Evolutionary conservation across 2,797 vertebrate genomes (phyloP).

Genomic region (Malacoctenus gilli): DNA sequence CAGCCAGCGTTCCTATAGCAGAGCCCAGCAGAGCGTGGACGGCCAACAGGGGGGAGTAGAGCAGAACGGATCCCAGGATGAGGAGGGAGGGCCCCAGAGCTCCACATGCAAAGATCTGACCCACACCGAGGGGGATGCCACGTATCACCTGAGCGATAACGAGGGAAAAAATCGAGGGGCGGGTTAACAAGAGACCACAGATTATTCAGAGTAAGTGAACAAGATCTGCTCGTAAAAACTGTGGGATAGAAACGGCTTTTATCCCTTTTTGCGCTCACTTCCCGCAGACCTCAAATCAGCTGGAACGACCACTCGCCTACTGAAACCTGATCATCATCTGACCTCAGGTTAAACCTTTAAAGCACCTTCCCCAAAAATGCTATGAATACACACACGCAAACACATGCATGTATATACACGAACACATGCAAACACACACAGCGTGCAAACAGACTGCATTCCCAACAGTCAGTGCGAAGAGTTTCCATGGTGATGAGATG

Average conservation of each 20-base stretch:
- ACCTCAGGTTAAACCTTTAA: no score
- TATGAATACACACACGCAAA: no score
- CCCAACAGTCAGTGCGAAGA: constrained; percentile 24
- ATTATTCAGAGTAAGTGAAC: no score
- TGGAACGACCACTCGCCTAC: no score
- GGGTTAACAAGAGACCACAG: no score
- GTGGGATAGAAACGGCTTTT: no score
- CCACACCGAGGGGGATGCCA: constrained; percentile 78
- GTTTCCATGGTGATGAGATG: constrained; percentile 70
- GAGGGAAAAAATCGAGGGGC: neutral
- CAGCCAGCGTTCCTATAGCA: constrained; percentile 69
- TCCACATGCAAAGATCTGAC: constrained; percentile 81
- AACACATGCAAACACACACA: constrained; percentile 4
- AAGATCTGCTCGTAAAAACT: no score
- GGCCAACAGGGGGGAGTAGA: constrained; percentile 79
- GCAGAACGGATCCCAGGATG: constrained; percentile 73
- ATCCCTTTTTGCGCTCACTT: no score
- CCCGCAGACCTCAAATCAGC: no score
- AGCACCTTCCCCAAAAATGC: no score
- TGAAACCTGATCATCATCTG: no score
- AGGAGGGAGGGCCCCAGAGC: constrained; percentile 74
- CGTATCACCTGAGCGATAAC: constrained; percentile 64
- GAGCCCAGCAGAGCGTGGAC: constrained; percentile 78
- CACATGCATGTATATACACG: neutral
- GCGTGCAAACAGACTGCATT: constrained; percentile 4